Evolutionary conservation across 2,113 vertebrate genomes (phyloP).

Genomic region (Cathartes aura): DNA sequence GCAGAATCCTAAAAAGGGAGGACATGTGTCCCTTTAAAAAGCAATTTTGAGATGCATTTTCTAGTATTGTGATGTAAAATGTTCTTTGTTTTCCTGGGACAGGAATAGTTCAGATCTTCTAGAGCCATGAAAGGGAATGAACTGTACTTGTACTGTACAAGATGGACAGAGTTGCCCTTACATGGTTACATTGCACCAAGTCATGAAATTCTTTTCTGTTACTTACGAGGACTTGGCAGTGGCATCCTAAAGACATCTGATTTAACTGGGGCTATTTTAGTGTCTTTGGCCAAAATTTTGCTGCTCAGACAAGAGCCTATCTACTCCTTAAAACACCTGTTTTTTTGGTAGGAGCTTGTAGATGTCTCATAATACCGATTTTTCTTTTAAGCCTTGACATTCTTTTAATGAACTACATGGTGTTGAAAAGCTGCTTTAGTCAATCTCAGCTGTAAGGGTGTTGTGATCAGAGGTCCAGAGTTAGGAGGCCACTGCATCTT

Average conservation of each 20-base stretch:
- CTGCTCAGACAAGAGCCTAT: neutral
- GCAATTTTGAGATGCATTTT: constrained; percentile 3
- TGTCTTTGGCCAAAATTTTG: constrained; percentile 17
- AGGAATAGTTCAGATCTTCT: constrained; percentile 62
- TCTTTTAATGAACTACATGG: neutral
- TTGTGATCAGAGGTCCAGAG: neutral
- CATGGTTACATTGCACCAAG: constrained; percentile 72
- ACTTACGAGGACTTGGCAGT: constrained; percentile 59
- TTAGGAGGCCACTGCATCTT: neutral
- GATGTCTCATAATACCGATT: neutral
- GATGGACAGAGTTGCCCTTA: constrained; percentile 72
- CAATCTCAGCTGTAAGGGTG: neutral
- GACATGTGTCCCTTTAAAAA: neutral
- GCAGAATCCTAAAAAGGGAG: neutral
- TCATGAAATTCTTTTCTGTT: constrained; percentile 69
- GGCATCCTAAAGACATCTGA: constrained; percentile 50
- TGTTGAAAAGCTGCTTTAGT: neutral
- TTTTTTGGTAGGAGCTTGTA: neutral
- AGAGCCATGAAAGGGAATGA: constrained; percentile 77
- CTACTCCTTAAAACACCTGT: neutral
- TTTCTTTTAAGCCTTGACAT: neutral
- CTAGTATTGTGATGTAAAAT: constrained; percentile 44
- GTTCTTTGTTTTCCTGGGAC: constrained; percentile 47
- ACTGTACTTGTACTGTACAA: constrained; percentile 47
- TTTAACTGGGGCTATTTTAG: constrained; percentile 43